Percentiles rank a stretch among this genome's conserved stretches.
Evolutionary conservation across 1,140 invertebrate genomes (phyloP).

Genomic region (Drosophila paulistorum): DNA sequence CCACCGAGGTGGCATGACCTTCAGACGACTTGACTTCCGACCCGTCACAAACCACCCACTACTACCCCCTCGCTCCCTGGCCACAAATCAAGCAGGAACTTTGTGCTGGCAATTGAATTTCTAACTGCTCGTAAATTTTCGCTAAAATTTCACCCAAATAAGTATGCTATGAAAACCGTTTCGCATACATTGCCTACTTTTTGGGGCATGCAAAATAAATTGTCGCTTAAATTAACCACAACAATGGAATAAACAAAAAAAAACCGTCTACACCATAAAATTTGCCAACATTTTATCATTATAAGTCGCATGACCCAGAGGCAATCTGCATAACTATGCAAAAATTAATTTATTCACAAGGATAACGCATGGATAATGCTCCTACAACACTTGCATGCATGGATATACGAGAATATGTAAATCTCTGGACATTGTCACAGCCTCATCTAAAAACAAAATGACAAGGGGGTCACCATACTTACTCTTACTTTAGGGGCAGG

Average conservation of each 20-base stretch:
- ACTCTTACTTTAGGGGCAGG: no score
- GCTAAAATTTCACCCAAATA: background rate
- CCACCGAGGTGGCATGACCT: constrained; percentile 26
- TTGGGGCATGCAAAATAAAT: background rate
- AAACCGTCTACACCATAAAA: constrained; percentile 4
- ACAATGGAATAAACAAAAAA: background rate
- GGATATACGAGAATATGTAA: constrained; percentile 1
- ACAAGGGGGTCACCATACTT: no score
- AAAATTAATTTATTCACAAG: constrained; percentile 40
- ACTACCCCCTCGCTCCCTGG: background rate
- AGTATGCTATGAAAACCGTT: background rate
- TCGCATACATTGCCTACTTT: background rate
- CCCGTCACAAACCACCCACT: background rate
- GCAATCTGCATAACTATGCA: constrained; percentile 49
- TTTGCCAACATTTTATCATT: constrained; percentile 8
- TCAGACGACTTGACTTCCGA: constrained; percentile 14
- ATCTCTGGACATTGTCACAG: constrained; percentile 18
- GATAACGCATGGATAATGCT: constrained; percentile 7
- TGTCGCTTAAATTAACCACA: background rate
- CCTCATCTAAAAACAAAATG: no score
- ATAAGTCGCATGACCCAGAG: background rate
- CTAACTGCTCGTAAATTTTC: background rate
- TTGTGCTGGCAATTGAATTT: constrained; percentile 1
- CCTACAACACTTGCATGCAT: background rate
- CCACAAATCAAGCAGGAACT: constrained; percentile 40